These are phyloP conservation scores for Psettodes erumei DNA, from an alignment of 2,113 vertebrate genomes.

Conservation along the genomic window DNA sequence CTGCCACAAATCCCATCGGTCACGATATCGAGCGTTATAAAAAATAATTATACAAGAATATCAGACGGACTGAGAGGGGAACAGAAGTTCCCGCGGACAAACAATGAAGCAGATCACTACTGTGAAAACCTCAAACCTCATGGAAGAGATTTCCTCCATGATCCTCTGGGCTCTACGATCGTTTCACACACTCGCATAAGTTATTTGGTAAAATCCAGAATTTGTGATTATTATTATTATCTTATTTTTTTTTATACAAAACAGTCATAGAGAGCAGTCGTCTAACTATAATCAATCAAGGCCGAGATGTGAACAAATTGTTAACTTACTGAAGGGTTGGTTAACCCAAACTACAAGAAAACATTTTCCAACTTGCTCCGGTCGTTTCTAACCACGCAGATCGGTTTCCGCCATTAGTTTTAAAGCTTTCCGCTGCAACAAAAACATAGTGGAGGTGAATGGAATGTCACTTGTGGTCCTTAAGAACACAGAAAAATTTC, in stretches of 20 bases:
- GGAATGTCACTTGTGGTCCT: neutral
- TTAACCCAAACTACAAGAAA: constrained; percentile 16
- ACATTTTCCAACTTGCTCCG: neutral
- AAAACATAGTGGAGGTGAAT: neutral
- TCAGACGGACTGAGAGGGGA: constrained; percentile 22
- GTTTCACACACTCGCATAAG: neutral
- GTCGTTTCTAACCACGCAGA: neutral
- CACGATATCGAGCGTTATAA: constrained; percentile 44
- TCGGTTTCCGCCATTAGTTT: neutral
- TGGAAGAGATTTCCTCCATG: neutral
- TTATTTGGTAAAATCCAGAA: constrained; percentile 47
- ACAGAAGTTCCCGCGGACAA: constrained; percentile 8
- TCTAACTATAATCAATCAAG: constrained; percentile 44
- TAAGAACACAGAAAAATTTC: neutral
- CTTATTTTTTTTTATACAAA: no score
- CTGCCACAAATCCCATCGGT: constrained; percentile 24
- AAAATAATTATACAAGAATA: constrained; percentile 59
- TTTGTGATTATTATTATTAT: constrained; percentile 32
- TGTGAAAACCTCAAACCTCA: neutral
- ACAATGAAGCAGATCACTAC: neutral
- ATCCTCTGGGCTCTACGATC: neutral
- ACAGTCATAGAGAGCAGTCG: constrained; percentile 31
- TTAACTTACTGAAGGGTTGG: constrained; percentile 40
- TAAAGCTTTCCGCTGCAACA: neutral
- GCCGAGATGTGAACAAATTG: constrained; percentile 46